Conservation (phyloP, 2,797 vertebrate genomes). For the Myioborus melanocephalus region DNA sequence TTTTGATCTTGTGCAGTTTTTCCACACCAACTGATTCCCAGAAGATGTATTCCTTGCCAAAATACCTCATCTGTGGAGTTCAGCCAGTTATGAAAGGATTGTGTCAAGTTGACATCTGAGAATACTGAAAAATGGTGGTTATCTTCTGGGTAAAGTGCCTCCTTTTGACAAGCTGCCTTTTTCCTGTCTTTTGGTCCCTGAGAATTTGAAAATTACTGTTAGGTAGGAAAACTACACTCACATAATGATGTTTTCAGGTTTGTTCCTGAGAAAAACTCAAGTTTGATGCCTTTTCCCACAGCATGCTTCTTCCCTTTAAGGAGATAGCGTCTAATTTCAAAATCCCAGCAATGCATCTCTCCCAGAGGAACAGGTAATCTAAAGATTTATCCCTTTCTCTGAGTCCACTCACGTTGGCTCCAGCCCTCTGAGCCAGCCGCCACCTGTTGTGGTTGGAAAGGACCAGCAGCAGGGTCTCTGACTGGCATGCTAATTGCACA, state of each 20-base stretch:
- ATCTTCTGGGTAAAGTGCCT: neutral
- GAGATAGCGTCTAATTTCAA: neutral
- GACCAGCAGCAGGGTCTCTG: neutral
- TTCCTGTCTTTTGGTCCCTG: neutral
- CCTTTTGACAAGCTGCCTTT: neutral
- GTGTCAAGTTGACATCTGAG: neutral
- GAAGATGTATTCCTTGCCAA: neutral
- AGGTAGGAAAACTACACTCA: neutral
- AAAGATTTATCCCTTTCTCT: neutral
- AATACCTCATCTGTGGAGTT: neutral
- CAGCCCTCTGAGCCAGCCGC: neutral
- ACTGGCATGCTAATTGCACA: neutral
- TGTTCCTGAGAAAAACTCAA: neutral
- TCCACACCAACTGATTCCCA: neutral
- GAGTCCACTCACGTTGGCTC: neutral
- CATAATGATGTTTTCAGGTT: neutral
- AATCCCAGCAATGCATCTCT: neutral
- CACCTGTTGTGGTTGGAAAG: neutral
- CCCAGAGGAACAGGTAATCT: neutral
- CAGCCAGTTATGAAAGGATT: slow-evolving; percentile 1
- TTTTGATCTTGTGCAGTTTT: neutral
- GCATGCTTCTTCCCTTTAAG: neutral
- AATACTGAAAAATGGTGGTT: neutral
- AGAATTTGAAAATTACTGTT: neutral
- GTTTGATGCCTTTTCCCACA: neutral